A percentile compares a stretch with the other conserved stretches of the same genome.
Conservation (phyloP, 1,140 invertebrate species). For the Tetranychus cinnabarinus region DNA sequence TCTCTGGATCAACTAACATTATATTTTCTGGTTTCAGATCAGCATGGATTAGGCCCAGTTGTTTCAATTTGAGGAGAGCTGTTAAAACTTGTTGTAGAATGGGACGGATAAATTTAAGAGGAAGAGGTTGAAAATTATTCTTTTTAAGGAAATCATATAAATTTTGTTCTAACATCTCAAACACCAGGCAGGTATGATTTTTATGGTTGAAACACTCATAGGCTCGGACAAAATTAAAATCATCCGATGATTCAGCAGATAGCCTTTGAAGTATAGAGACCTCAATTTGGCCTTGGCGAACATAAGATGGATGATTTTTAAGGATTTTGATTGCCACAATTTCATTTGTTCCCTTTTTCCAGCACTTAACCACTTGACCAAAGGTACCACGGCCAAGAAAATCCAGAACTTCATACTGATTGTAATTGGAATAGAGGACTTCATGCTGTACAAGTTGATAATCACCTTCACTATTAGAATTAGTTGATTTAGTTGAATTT, state of each 20-base stretch:
- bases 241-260: conserved; percentile 94
- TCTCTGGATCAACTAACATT: conserved; percentile 90
- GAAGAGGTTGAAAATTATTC: conserved; percentile 95
- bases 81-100: conserved; percentile 97
- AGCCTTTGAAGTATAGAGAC: conserved; percentile 82
- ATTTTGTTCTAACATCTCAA: conserved; percentile 99
- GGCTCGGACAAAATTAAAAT: conserved; percentile 84
- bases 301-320: conserved; percentile 99
- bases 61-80: conserved; percentile 90
- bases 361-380: conserved; percentile 83
- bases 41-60: conserved; percentile 95
- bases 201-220: conserved; percentile 99
- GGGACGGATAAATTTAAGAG: conserved; percentile 90
- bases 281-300: conserved; percentile 97
- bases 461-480: conserved; percentile 55
- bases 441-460: conserved; percentile 96
- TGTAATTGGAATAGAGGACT: conserved; percentile 76
- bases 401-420: conserved; percentile 89
- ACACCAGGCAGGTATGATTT: conserved; percentile 97
- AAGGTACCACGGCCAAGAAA: conserved; percentile 96
- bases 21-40: conserved; percentile 99
- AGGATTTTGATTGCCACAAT: conserved; percentile 99
- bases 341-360: conserved; percentile 99
- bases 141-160: conserved; percentile 99
- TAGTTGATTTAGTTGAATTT: conserved; percentile 28